Base-by-base conservation (phyloP, 2,888 invertebrate species). In the Habrosyne pyritoides region DNA sequence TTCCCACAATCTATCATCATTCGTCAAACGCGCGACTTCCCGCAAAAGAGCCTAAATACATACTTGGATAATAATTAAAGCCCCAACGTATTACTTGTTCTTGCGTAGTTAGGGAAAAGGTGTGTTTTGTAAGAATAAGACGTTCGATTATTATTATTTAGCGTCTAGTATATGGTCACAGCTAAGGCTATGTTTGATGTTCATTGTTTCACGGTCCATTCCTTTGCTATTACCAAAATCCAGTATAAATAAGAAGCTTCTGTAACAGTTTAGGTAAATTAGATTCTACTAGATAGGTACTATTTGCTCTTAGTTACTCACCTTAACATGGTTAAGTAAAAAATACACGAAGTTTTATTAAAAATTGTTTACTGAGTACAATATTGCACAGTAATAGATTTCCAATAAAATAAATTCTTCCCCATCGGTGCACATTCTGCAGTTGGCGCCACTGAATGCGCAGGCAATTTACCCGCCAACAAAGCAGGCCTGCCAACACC, bases 1-100 rank as follows among this genome's bases (percentile, higher is more conserved):
- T 75, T 76, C 74, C 59, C 73, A 72, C 69, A 64, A 77, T 82
- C 74, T 60, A 67, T 82, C 83, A 82, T 76, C 74, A 79, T 82
- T 71, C 76, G 69, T 82, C 81, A 81, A 70, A 65, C 55, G 57
- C 54, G 65, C 36, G 22, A 59, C 65, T 67, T 65, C 56, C 65
- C 63, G 66, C 69, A 62, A 65, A 67, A 68, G 56, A 66, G 60
- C 60, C 63, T 61, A 67, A 69, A 72, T 61, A 68, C 67, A 62
- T 63, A 63, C 67, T 67, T 63, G 57, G 58, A 59, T 66, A 61
- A 67, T 76, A 72, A 72, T 75, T 77, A 71, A 64, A 64, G 18
- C 42, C 18, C 42, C 42, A 18, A 42, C 18, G 4, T 18, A 42
- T 42, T 42, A 18, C 33, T 42, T 42, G 36, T 6, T 36, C 2